A percentile compares a stretch with the other conserved stretches of the same genome.
These are phyloP conservation scores for Tenthredo mesomela DNA, from an alignment of 2,888 invertebrate genomes.

Conservation along the genomic window DNA sequence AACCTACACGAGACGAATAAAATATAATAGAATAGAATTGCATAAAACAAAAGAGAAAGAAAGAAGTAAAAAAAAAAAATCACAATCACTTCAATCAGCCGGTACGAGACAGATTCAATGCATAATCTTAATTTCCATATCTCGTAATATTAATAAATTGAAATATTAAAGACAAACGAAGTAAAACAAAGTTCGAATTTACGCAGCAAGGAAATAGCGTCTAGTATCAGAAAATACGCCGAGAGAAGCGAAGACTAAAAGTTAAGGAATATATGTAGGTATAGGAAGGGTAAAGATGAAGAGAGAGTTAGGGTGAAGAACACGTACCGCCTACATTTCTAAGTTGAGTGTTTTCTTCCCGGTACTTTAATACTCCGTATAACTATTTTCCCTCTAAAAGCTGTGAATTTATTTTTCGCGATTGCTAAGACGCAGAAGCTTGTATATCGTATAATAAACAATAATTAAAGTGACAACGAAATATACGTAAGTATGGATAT, in stretches of 20 bases:
- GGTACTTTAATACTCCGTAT: background rate
- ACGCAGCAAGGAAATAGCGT: background rate
- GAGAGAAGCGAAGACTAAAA: background rate
- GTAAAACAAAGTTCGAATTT: background rate
- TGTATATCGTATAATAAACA: background rate
- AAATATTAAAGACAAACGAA: constrained; percentile 3
- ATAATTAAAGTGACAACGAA: background rate
- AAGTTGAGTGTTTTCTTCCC: constrained; percentile 14
- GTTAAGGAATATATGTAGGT: background rate
- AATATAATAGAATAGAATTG: background rate
- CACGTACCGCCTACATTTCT: constrained; percentile 4
- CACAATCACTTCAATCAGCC: background rate
- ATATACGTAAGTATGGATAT: background rate
- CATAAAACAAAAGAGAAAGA: background rate
- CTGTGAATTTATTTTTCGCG: background rate
- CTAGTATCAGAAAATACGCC: background rate
- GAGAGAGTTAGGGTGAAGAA: background rate
- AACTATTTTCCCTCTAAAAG: background rate
- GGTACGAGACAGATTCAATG: background rate
- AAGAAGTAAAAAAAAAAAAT: background rate
- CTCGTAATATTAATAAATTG: background rate
- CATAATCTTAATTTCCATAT: background rate
- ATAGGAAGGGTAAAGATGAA: background rate
- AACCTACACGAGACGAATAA: background rate
- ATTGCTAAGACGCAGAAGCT: too few relatives aligned